Evolutionary conservation across 2,888 invertebrate genomes (phyloP), one percentile per base, ranked within the genome.

Genomic region (Agrilus mali): DNA sequence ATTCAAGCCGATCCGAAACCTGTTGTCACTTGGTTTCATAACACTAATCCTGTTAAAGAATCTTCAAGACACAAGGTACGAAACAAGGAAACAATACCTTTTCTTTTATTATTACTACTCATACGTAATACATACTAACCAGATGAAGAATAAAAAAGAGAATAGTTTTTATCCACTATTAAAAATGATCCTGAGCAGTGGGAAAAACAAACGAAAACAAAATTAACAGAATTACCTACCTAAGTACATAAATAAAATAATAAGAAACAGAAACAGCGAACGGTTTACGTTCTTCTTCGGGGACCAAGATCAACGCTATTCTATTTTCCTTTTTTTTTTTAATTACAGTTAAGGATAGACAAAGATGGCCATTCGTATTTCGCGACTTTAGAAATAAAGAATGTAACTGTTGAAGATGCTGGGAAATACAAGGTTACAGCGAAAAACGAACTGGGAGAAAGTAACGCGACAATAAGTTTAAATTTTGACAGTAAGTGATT

Each of bases 361-460:
- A 90, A 90, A 69, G 92, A 93, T 67, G 88, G 88, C 54, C 89
- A 90, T 69, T 88, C 89, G 61, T 93, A 90, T 73, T 85, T 89
- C 73, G 89, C 92, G 60, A 85, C 88, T 52, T 76, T 96, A 68
- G 88, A 89, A 70, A 90, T 97, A 63, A 81, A 80, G 73, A 89
- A 90, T 68, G 93, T 94, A 58, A 92, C 92, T 51, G 90, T 93
- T 60, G 93, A 93, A 76, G 93, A 94, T 75, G 93, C 93, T 70
- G 94, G 93, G 65, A 94, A 93, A 75, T 93, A 93, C 73, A 86
- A 90, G 74, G 92, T 94, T 60, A 92, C 88, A 60, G 93, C 93
- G 60, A 95, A 95, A 74, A 96, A 94, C 74, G 92, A 94, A 72
- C 80, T 94, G 60, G 96, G 96, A 66, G 95, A 96, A 71, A 92